These are phyloP conservation scores for Arion vulgaris DNA, from an alignment of 1,140 invertebrate genomes.

Conservation along the genomic window DNA sequence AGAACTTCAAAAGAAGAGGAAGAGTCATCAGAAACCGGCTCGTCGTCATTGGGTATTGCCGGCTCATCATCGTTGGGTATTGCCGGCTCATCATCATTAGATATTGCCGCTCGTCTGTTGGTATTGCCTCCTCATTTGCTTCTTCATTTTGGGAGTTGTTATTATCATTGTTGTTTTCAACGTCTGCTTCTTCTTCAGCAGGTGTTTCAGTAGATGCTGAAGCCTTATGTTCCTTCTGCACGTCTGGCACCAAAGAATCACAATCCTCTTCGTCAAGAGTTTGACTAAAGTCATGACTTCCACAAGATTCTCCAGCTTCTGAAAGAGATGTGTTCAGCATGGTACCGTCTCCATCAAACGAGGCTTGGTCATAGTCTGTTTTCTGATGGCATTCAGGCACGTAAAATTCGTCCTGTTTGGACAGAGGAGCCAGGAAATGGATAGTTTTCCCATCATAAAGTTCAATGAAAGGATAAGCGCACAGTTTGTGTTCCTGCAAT, in stretches of 20 bases:
- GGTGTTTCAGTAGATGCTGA: background rate
- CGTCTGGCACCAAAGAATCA: background rate
- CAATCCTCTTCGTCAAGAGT: conserved; percentile 16
- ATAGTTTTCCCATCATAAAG: conserved; percentile 71
- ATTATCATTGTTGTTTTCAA: conserved; percentile 23
- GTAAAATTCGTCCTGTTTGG: conserved; percentile 74
- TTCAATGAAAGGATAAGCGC: conserved; percentile 74
- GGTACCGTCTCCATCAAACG: background rate
- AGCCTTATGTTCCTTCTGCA: background rate
- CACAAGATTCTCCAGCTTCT: background rate
- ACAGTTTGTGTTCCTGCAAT: conserved; percentile 71
- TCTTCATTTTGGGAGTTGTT: background rate
- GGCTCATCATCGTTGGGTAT: background rate
- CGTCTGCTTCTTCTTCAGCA: background rate
- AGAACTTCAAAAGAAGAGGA: conserved; percentile 55
- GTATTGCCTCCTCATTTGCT: background rate
- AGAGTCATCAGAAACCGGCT: conserved; percentile 41
- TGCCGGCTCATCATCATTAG: conserved; percentile 25
- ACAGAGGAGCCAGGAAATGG: conserved; percentile 72
- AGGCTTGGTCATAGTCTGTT: conserved; percentile 24
- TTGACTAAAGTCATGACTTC: conserved; percentile 13
- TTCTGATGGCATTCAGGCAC: conserved; percentile 71
- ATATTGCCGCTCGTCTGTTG: background rate
- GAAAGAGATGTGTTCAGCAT: conserved; percentile 12
- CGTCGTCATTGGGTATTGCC: conserved; percentile 11